Conservation (phyloP, 1,140 invertebrate genomes). For the Ips typographus region DNA sequence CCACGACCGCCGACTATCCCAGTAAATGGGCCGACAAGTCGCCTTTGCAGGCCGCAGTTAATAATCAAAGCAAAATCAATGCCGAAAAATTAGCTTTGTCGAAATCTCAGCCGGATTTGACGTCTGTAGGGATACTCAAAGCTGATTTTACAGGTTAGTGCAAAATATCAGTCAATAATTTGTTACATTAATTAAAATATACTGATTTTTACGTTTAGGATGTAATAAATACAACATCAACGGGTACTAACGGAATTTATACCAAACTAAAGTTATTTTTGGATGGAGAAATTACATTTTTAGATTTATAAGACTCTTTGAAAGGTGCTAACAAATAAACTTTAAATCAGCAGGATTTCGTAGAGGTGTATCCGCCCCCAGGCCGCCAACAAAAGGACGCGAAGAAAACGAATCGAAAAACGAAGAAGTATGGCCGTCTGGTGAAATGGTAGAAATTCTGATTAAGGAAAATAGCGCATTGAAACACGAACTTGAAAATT, state of each 20-base stretch:
- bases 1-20: conserved; percentile 48
- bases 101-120: conserved; percentile 75
- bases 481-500: conserved; percentile 78
- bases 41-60: conserved; percentile 40
- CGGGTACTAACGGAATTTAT: too few species aligned
- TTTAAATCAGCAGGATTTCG: conserved; percentile 37
- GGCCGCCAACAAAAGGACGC: conserved; percentile 62
- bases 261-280: too few species aligned
- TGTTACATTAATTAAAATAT: too few species aligned
- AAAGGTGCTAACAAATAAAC: neutral
- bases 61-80: conserved; percentile 40
- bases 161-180: too few species aligned
- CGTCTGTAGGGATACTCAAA: conserved; percentile 49
- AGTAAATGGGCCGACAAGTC: conserved; percentile 49
- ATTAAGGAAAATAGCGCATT: conserved; percentile 83
- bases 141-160: conserved; percentile 27
- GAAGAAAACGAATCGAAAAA: conserved; percentile 61
- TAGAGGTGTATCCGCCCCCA: conserved; percentile 49
- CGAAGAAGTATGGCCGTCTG: conserved; percentile 60
- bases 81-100: conserved; percentile 57
- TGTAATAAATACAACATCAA: too few species aligned
- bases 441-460: conserved; percentile 80
- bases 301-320: neutral
- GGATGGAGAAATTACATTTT: neutral
- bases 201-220: too few species aligned